Conservation (phyloP, 2,113 vertebrate species). For the Psilopsiagon aymara region DNA sequence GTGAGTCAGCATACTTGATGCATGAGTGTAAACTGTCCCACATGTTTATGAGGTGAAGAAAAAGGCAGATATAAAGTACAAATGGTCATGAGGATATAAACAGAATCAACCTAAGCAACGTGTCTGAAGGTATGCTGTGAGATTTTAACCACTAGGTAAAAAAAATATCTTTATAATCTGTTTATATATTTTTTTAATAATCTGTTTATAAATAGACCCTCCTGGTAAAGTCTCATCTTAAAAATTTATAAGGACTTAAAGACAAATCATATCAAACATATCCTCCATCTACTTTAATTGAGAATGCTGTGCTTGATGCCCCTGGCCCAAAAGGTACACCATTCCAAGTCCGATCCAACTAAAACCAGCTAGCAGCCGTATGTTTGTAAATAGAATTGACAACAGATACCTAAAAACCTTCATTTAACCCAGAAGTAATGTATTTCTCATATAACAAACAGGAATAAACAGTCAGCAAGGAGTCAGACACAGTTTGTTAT, state of each 20-base stretch:
- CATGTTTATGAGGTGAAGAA: neutral
- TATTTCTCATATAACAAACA: neutral
- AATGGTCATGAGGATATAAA: neutral
- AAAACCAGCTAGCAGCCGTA: neutral
- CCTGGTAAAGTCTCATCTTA: neutral
- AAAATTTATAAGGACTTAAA: neutral
- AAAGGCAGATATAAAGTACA: neutral
- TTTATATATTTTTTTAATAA: neutral
- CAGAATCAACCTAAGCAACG: neutral
- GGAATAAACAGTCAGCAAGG: neutral
- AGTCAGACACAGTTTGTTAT: neutral
- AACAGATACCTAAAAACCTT: neutral
- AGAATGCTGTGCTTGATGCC: neutral
- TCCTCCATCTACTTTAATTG: neutral
- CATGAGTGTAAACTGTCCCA: rapidly evolving
- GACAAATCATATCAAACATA: neutral
- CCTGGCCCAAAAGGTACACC: neutral
- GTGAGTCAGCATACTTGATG: neutral
- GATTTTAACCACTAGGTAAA: neutral
- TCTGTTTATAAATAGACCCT: neutral
- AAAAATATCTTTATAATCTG: neutral
- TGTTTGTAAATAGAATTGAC: neutral
- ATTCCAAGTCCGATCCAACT: neutral
- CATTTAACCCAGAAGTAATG: neutral
- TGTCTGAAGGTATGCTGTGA: neutral